Percentiles rank a stretch among this genome's conserved stretches.
Conservation (phyloP, 2,113 vertebrate species). For the Crocuta crocuta region DNA sequence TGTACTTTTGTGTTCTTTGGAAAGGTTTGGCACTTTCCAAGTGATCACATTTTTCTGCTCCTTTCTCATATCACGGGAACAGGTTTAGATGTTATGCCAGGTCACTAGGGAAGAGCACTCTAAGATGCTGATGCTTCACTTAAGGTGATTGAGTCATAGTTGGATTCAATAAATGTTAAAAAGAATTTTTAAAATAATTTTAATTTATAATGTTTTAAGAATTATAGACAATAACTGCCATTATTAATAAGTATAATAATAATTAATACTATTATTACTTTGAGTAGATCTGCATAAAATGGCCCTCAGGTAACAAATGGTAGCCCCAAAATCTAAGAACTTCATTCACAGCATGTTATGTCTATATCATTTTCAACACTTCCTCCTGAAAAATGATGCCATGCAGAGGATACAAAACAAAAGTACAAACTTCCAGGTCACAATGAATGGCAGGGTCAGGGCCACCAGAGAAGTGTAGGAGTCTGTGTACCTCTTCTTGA, state of each 20-base stretch:
- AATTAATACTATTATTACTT: neutral
- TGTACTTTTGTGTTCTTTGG: neutral
- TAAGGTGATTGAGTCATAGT: too few relatives aligned
- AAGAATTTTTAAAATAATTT: neutral
- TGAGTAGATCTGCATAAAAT: neutral
- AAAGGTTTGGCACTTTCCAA: neutral
- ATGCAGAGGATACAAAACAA: neutral
- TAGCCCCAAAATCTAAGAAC: neutral
- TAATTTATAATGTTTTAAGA: neutral
- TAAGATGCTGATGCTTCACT: fast-evolving
- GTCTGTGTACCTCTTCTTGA: neutral
- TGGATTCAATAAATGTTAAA: neutral
- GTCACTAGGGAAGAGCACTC: neutral
- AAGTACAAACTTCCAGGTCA: neutral
- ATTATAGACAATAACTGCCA: neutral
- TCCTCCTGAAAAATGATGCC: neutral
- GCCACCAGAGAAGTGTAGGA: neutral
- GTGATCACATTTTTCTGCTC: neutral
- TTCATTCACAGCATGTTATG: neutral
- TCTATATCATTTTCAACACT: neutral
- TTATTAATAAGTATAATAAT: neutral
- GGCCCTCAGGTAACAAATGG: neutral
- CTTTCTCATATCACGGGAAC: neutral
- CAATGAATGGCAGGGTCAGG: neutral
- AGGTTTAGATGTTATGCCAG: neutral